phyloP scores from a whole-genome alignment of 2,113 vertebrate species.

The Leucosticte australis region DNA sequence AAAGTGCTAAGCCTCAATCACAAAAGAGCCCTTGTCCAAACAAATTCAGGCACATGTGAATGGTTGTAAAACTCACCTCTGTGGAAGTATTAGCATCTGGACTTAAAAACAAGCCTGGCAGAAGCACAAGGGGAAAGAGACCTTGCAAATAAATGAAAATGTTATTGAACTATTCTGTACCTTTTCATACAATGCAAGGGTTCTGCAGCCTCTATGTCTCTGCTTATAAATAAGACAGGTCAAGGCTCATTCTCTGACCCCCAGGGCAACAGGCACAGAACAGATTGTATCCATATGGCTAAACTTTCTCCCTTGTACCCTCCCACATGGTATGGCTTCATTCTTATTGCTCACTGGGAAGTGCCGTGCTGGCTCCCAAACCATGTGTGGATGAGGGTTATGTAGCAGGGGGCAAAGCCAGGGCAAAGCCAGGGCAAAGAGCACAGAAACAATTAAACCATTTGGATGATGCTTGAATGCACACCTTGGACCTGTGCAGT shows the following conservation, averaged over 20 bases:
- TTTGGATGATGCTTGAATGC: not conserved
- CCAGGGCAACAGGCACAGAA: not conserved
- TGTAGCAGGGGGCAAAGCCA: not conserved
- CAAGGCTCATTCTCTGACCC: not conserved
- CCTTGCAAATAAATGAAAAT: not conserved
- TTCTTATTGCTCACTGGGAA: not conserved
- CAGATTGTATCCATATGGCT: slow-evolving; percentile 31
- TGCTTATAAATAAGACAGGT: not conserved
- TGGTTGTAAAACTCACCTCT: not conserved
- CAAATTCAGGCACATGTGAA: not conserved
- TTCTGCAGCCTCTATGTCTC: not conserved
- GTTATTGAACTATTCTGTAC: not conserved
- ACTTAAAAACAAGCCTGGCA: not conserved
- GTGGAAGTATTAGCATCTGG: slow-evolving; percentile 23
- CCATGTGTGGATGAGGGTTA: not conserved
- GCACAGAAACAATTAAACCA: not conserved
- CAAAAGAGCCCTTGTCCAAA: slow-evolving; percentile 23
- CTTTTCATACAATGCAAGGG: not conserved
- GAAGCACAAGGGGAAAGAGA: not conserved
- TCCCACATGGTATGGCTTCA: not conserved
- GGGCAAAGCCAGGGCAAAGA: not conserved
- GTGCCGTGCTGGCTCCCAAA: not conserved
- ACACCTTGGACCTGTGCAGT: not conserved
- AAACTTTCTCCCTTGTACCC: not conserved
- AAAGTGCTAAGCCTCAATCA: not conserved